Conservation (phyloP, 2,888 invertebrate species). For the Heliconius aoede region DNA sequence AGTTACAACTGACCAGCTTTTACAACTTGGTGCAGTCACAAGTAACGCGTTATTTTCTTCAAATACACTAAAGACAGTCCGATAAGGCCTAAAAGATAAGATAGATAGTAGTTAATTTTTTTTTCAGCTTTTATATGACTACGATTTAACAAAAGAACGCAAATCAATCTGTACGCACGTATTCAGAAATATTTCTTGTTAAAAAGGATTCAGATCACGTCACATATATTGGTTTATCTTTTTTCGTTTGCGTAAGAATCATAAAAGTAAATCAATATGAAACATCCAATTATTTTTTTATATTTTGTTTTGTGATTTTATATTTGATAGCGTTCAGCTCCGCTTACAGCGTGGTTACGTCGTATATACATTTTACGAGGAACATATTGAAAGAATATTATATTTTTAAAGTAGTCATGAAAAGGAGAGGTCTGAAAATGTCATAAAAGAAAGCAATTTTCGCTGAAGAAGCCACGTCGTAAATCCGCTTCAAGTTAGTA, state of each 20-base stretch:
- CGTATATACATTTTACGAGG: conserved; percentile 35
- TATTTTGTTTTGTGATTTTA: background rate
- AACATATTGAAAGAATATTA: conserved; percentile 45
- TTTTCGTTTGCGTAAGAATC: background rate
- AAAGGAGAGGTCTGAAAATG: conserved; percentile 56
- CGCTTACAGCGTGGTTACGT: conserved; percentile 11
- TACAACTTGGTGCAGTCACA: background rate
- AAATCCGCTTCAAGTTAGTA: conserved; percentile 66
- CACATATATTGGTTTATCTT: background rate
- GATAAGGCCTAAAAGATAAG: too few relatives aligned
- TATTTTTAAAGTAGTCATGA: conserved; percentile 49
- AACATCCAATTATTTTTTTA: conserved; percentile 31
- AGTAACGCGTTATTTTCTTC: too few relatives aligned
- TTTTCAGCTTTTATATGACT: too few relatives aligned
- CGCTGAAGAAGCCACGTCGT: conserved; percentile 65
- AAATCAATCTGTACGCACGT: background rate
- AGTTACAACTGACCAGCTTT: background rate
- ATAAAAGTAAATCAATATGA: conserved; percentile 9
- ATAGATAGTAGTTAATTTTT: too few relatives aligned
- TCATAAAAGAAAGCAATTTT: conserved; percentile 71
- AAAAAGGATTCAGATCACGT: background rate
- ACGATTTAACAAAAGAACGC: too few relatives aligned
- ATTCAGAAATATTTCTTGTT: background rate
- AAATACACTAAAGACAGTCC: too few relatives aligned
- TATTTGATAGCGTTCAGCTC: conserved; percentile 14